Base-by-base conservation (phyloP, 2,888 invertebrate species). In the Eumacrocentrus americanus region DNA sequence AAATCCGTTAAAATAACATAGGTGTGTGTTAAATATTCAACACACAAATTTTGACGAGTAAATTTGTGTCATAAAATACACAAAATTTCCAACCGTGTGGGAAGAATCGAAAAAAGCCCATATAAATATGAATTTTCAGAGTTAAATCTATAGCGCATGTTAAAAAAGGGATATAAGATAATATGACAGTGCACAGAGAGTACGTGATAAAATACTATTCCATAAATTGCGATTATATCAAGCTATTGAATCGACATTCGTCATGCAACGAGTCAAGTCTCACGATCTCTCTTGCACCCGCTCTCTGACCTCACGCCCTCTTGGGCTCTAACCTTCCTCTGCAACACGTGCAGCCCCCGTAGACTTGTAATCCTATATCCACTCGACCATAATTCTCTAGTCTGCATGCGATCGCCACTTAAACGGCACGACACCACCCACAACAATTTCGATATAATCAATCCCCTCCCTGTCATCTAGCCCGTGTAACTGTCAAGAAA, bases 211-310 rank as follows among this genome's bases (percentile, higher is more conserved):
- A 53, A 16, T 22, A 42, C 40, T 62, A 67, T 69, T 64, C 70
- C 72, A 69, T 66, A 70, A 75, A 75, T 72, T 72, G 69, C 68
- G 66, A 62, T 64, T 70, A 75, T 78, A 78, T 79, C 75, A 71
- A 73, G 72, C 71, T 75, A 79, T 79, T 70, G 73, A 75, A 79
- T 77, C 76, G 76, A 68, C 73, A 74, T 77, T 69, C 72, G 77
- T 78, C 75, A 77, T 75, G 74, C 74, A 75, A 73, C 71, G 70
- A 58, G 50, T 42, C 42, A 34, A 50, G 61, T 12, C 59, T 56
- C 64, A 12, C 61, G 62, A 61, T 65, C 65, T 67, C 62, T 67
- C 67, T 66, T 69, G 70, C 72, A 69, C 67, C 29, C 44, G n/a
- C 7, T 48, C 38, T 37, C 48, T 47, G 50, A 40, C 48, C 52